Conservation (phyloP, 2,113 vertebrate species). For the Sterrhoptilus dennistouni region DNA sequence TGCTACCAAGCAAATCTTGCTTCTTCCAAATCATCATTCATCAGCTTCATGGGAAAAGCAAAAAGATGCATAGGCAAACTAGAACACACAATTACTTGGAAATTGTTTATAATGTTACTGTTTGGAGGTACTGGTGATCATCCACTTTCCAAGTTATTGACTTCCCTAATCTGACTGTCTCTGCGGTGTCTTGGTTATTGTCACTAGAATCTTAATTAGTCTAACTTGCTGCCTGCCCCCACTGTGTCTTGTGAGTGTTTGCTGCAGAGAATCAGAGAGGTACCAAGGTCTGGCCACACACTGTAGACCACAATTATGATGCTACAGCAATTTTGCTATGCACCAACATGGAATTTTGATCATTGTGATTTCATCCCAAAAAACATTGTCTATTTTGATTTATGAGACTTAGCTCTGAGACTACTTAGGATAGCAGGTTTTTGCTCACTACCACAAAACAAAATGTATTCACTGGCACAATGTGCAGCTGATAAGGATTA, state of each 20-base stretch:
- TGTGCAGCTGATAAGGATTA: not conserved
- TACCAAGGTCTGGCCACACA: accelerated
- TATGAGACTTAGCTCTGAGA: not conserved
- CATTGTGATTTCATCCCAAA: not conserved
- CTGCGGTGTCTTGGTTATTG: not conserved
- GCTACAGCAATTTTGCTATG: not conserved
- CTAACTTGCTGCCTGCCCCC: not conserved
- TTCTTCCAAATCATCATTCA: not conserved
- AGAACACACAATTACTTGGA: not conserved
- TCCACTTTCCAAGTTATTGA: not conserved
- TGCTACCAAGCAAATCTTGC: not conserved
- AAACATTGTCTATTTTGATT: not conserved
- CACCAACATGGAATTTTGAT: not conserved
- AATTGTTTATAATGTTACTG: not conserved
- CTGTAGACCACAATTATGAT: not conserved
- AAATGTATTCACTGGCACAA: not conserved
- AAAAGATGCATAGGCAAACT: not conserved
- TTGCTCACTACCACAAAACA: not conserved
- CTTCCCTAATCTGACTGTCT: not conserved
- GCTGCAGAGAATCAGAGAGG: not conserved
- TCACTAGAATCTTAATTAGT: not conserved
- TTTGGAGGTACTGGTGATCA: not conserved
- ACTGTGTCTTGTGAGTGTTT: not conserved
- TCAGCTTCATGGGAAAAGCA: not conserved
- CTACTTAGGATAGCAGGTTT: not conserved